Base-by-base conservation (phyloP, 2,888 invertebrate genomes). In the Conistra vaccinii region DNA sequence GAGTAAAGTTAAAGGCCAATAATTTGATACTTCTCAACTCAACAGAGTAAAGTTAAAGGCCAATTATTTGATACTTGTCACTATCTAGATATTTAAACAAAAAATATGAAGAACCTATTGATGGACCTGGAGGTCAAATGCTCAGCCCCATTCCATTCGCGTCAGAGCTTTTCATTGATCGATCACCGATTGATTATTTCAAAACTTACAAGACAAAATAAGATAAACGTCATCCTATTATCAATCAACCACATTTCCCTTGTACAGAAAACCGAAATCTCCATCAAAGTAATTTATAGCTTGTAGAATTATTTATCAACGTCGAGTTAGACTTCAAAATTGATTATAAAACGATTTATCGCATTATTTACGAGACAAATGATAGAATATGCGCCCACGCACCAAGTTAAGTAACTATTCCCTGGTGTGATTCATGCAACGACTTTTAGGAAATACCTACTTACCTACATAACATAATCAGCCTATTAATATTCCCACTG, bases 351-450 rank as follows among this genome's bases (percentile, higher is more conserved):
- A 29, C 61, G 58, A 87, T 86, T 79, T 80, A 81, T 77, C 68
- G n/a, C 17, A 77, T 77, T 73, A 81, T 87, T 87, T 87, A 87
- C 73, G 81, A 84, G 69, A 85, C 84, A 78, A 77, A 60, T 83
- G 87, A 84, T 71, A 87, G 76, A 88, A 84, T 77, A 69, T 76
- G 76, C 85, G 76, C 88, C 87, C 35, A 87, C 88, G 84, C 80
- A 73, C 1, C 10, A 26, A 53, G 76, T 68, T 81, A 77, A 45
- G 65, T 70, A 78, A 74, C 74, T 74, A 73, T 83, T 73, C 62
- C 32, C 60, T 55, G 55, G 29, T 53, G 61, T 84, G 77, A 73
- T 81, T 84, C 74, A 86, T 78, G 32, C 63, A 70, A 26, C 26
- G 76, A 73, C 61, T 71, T 78, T 58, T 80, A 61, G 79, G 66